phyloP scores from a whole-genome alignment of 2,888 invertebrate species.

The Orchesella flavescens region DNA sequence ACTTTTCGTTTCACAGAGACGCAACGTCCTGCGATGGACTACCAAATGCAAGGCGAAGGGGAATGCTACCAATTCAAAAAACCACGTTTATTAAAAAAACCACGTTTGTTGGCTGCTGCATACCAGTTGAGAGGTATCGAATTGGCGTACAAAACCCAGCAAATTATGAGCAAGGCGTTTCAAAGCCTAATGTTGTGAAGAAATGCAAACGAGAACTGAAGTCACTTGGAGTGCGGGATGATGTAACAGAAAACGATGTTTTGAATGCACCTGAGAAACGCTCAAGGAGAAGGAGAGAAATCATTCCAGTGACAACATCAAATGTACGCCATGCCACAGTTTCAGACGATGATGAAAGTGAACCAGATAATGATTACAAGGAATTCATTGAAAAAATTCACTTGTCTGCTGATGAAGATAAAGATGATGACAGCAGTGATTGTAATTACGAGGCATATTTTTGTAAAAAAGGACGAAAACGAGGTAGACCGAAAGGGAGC shows the following conservation, averaged over 20 bases:
- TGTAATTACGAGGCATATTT: too few species aligned
- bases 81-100: too few species aligned
- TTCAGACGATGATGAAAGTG: neutral
- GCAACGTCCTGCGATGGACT: too few species aligned
- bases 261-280: neutral
- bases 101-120: constrained; percentile 10
- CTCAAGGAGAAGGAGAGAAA: neutral
- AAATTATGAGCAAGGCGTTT: too few species aligned
- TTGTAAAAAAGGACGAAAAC: too few species aligned
- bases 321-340: constrained; percentile 22
- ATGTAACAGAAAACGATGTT: neutral
- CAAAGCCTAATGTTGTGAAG: constrained; percentile 13
- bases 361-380: constrained; percentile 12
- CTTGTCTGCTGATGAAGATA: too few species aligned
- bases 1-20: too few species aligned
- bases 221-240: neutral
- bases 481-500: too few species aligned
- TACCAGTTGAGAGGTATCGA: constrained; percentile 45
- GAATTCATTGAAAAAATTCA: too few species aligned
- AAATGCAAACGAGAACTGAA: neutral
- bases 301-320: too few species aligned
- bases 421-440: too few species aligned
- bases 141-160: constrained; percentile 41
- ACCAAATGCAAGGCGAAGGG: constrained; percentile 21
- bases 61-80: constrained; percentile 51